A percentile compares a stretch with the other conserved stretches of the same genome.
Conservation (phyloP, 35 echinoderm and acorn worm genomes). For the Lytechinus variegatus region DNA sequence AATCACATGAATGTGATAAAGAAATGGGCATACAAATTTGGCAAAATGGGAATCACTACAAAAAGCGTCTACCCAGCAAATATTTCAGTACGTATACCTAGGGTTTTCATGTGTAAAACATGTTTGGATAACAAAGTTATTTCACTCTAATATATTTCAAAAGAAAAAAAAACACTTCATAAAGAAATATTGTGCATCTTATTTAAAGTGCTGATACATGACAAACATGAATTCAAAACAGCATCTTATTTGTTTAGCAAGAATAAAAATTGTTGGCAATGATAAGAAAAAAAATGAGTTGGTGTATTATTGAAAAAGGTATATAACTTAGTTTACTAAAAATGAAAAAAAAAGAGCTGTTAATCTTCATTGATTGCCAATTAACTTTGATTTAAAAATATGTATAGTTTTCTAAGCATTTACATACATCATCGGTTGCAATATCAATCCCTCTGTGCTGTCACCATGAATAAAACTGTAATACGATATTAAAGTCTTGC, state of each 20-base stretch:
- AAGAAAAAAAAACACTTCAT: not conserved
- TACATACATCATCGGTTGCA: not conserved
- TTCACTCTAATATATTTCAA: not conserved
- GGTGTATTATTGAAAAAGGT: not conserved
- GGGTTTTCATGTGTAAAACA: constrained; percentile 6
- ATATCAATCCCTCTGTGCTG: not conserved
- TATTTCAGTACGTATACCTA: not conserved
- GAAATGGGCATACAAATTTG: not conserved
- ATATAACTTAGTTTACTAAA: not conserved
- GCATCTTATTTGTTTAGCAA: not conserved
- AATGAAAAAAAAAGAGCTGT: not conserved
- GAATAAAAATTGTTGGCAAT: not conserved
- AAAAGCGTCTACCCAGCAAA: not conserved
- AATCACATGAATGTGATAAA: not conserved
- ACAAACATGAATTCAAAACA: not conserved
- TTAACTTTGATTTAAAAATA: too few relatives aligned
- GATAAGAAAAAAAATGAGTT: not conserved
- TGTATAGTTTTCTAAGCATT: too few relatives aligned
- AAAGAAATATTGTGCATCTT: constrained; percentile 20
- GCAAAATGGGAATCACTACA: not conserved
- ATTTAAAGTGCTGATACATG: constrained; percentile 14
- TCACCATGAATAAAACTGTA: not conserved
- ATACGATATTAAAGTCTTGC: too few relatives aligned
- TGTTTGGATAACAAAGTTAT: not conserved
- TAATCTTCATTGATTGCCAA: not conserved